Conservation (phyloP, 2,113 vertebrate species). For the Clarias magur region DNA sequence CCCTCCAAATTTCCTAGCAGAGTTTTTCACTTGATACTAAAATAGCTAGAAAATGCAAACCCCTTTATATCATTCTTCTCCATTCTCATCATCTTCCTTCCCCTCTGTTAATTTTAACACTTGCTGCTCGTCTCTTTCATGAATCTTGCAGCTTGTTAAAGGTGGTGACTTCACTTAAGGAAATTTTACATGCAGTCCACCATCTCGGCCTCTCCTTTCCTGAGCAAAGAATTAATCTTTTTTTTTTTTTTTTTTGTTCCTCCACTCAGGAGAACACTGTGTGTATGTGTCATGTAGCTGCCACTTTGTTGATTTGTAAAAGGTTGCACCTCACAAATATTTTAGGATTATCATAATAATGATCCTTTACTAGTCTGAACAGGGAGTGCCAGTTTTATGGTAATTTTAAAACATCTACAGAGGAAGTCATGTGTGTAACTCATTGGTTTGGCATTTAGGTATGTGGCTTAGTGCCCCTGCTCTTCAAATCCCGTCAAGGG, state of each 20-base stretch:
- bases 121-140: conserved; percentile 28
- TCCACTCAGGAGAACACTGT: neutral
- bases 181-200: neutral
- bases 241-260: neutral
- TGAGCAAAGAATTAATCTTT: neutral
- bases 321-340: conserved; percentile 4
- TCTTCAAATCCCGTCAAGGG: neutral
- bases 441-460: conserved; percentile 26
- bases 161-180: neutral
- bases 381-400: conserved; percentile 9
- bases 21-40: conserved; percentile 52
- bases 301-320: neutral
- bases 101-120: conserved; percentile 35
- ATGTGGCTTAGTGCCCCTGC: conserved; percentile 16
- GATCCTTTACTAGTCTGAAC: conserved; percentile 42
- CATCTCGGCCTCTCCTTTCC: neutral
- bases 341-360: conserved; percentile 20
- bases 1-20: conserved; percentile 17
- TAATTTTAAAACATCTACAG: conserved; percentile 50
- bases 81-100: neutral
- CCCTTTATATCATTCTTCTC: conserved; percentile 3
- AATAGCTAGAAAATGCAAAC: conserved; percentile 46
- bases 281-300: neutral
- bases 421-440: conserved; percentile 51
- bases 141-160: conserved; percentile 16